Percentiles rank a stretch among this genome's conserved stretches.
Conservation (phyloP, 2,888 invertebrate genomes). For the Halocaridina rubra region DNA sequence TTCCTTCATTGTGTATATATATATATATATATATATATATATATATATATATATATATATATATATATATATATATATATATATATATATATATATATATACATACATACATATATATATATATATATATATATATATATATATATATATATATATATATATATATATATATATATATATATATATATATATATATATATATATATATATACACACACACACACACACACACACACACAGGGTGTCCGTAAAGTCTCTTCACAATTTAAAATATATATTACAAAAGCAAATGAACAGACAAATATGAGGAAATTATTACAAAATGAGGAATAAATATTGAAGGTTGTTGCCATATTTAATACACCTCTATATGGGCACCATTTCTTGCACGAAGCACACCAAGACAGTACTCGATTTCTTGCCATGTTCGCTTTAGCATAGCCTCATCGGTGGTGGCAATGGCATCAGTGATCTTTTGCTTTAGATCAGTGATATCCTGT, state of each 20-base stretch:
- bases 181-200: constrained; percentile 8
- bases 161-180: constrained; percentile 8
- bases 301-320: neutral
- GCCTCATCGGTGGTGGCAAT: neutral
- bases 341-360: neutral
- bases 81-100: constrained; percentile 8
- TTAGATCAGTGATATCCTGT: too few relatives aligned
- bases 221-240: neutral
- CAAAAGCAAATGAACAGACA: neutral
- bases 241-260: neutral
- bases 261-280: neutral
- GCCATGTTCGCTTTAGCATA: neutral
- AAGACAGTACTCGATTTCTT: too few relatives aligned
- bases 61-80: constrained; percentile 8
- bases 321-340: neutral
- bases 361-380: neutral
- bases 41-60: neutral
- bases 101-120: too few relatives aligned
- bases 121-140: neutral
- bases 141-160: neutral
- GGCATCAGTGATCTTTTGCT: too few relatives aligned
- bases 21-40: neutral
- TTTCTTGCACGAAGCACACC: neutral
- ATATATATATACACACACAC: neutral
- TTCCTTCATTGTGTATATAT: neutral